Percentiles rank a stretch among this genome's conserved stretches.
phyloP scores from a whole-genome alignment of 2,888 invertebrate genomes.

The Campoplex capitator region DNA sequence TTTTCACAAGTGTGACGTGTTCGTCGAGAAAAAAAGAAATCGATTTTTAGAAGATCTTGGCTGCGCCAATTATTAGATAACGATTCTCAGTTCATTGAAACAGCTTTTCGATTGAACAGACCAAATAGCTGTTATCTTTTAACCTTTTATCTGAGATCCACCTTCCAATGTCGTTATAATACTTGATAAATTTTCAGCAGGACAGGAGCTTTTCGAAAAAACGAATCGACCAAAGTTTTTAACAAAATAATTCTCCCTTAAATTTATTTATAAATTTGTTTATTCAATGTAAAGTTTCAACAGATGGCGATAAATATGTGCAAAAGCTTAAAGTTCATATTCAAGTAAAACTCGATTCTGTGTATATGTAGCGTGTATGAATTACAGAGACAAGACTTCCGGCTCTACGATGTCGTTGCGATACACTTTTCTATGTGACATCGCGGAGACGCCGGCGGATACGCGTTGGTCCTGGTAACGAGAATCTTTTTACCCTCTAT shows the following conservation, averaged over 20 bases:
- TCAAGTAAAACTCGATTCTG: background rate
- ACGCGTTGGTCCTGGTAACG: constrained; percentile 13
- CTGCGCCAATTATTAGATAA: background rate
- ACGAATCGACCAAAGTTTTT: background rate
- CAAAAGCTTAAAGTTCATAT: background rate
- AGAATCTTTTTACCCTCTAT: background rate
- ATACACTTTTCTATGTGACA: constrained; percentile 39
- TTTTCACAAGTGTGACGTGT: background rate
- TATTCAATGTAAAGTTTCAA: background rate
- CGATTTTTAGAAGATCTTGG: background rate
- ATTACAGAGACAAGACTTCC: constrained; percentile 42
- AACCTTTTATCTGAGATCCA: background rate
- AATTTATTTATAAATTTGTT: background rate
- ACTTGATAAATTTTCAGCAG: background rate
- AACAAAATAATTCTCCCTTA: background rate
- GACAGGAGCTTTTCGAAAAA: background rate
- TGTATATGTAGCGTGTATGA: constrained; percentile 13
- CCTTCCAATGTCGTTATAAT: background rate
- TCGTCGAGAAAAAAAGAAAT: background rate
- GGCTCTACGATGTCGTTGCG: background rate
- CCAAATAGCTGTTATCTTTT: background rate
- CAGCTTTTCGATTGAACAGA: background rate
- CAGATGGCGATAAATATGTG: no score
- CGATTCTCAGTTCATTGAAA: background rate
- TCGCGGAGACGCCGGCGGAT: constrained; percentile 50